Evolutionary conservation across 2,113 vertebrate species (phyloP), one percentile per base, ranked within the genome.

Genomic region (Macquaria australasica): DNA sequence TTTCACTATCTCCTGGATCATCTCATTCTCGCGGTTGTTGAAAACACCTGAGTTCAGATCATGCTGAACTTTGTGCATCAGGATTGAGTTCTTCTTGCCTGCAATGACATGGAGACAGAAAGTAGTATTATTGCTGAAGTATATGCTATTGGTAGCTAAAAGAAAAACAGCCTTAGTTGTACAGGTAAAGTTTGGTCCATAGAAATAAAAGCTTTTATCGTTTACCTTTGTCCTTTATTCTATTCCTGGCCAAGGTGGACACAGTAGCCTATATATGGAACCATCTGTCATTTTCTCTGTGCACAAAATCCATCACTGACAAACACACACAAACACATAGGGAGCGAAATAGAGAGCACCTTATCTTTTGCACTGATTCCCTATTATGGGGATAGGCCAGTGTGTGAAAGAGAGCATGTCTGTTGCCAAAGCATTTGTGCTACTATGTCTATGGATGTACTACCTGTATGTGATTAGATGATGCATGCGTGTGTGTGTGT

Each of bases 1-100:
- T 91, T 99, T 99, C 71, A 99, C 98, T 0, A 99, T 99, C 95
- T 99, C 98, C 92, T 99, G 98, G 91, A 99, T 99, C 95, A 99
- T 98, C 90, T 99, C 98, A 4, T 99, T 99, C 94, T 99, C 98
- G 21, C 95, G 97, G 95, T 99, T 99, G 96, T 99, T 99, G 96
- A 99, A 99, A 79, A 99, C 97, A 0, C 98, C 98, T 0, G 98
- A 97, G 95, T 97, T 97, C 80, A 99, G 97, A 89, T 99, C 98
- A 2, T 98, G 98, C 86, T 99, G 98, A 51, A 99, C 97, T 92
- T 99, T 99, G 95, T 99, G 98, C 94, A 99, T 96, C 56, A 99
- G 95, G 88, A 98, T 96, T 0, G 98, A 99, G 85, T 99, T 99
- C 94, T 99, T 99, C 95, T 99, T 99, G 31, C 98, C 98, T 99